Evolutionary conservation across 2,113 vertebrate genomes (phyloP), one percentile per base, ranked within the genome.

Genomic region (Tupaia tana): DNA sequence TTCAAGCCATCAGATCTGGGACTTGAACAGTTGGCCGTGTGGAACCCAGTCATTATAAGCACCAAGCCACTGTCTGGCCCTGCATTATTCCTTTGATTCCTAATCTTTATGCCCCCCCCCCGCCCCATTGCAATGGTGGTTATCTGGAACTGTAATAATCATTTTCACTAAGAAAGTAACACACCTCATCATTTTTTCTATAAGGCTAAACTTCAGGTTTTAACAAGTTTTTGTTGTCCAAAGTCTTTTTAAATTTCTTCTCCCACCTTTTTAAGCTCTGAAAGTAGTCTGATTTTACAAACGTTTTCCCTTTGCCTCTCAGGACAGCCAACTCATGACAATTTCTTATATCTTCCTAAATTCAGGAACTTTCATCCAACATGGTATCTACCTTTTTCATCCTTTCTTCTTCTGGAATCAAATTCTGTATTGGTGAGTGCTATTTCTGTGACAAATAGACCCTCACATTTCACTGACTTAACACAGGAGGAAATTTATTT

Each of bases 301-400:
- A 54, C 6, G 4, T n/a, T 81, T 9, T 61, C 16, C 29, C 80
- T 14, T 7, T 92, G 12, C 52, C 16, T 87, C 58, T 78, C 31
- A 78, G 90, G 78, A 12, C 59, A 91, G 25, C 22, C 54, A 56
- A 54, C 22, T 92, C 77, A 93, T 94, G 58, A 64, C 29, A 89
- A 19, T 97, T 66, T 69, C 67, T 88, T 89, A 3, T 54, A 54
- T 27, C 29, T 95, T 83, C 14, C 29, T 82, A 91, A 86, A 89
- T 80, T 7, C 22, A 89, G 59, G 15, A 78, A 19, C 63, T 90
- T 16, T 75, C 29, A 91, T 56, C 7, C 16, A 77, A 56, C 19
- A 58, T 9, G 81, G 15, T 90, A 86, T 81, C 20, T 77, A 34
- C 34, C 8, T n/a, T 80, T 94, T 86, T 54, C 12, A 69, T 25